These are phyloP conservation scores for Rhinopomastus cyanomelas DNA, from an alignment of 2,113 vertebrate species.

Conservation along the genomic window DNA sequence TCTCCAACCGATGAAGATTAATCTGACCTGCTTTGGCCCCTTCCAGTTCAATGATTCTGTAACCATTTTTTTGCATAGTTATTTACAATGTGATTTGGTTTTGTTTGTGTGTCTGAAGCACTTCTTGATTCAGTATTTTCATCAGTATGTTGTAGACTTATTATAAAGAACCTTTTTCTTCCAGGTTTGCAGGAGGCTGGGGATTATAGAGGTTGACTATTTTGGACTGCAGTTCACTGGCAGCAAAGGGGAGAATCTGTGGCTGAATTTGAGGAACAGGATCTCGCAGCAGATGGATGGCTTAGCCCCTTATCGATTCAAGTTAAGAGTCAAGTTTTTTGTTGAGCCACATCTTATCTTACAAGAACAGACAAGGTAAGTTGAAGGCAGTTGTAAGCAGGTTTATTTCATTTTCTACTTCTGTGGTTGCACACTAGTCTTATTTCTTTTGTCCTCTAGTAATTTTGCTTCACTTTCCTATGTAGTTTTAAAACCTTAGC, in stretches of 20 bases:
- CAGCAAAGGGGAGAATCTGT: conserved; percentile 94
- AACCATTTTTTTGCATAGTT: background rate
- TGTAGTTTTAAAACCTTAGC: background rate
- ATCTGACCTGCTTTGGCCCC: too few relatives aligned
- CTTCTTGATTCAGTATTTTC: background rate
- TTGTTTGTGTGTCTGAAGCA: background rate
- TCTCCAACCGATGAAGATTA: too few relatives aligned
- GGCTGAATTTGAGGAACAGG: conserved; percentile 97
- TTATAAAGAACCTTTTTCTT: conserved; percentile 5
- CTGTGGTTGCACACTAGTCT: background rate
- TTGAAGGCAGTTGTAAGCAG: background rate
- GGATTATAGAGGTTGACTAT: conserved; percentile 97
- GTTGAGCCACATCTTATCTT: conserved; percentile 97
- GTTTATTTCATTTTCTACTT: background rate
- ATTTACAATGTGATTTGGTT: background rate
- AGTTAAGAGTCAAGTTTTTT: conserved; percentile 96
- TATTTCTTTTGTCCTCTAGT: background rate
- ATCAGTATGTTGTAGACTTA: background rate
- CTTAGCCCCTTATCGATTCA: conserved; percentile 89
- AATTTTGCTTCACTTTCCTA: background rate
- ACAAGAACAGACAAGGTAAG: conserved; percentile 96
- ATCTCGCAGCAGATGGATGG: conserved; percentile 98
- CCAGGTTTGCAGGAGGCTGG: conserved; percentile 94
- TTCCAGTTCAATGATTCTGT: too few relatives aligned
- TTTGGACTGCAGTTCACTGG: conserved; percentile 97